Conservation (phyloP, 2,113 vertebrate genomes). For the Cebus imitator region DNA sequence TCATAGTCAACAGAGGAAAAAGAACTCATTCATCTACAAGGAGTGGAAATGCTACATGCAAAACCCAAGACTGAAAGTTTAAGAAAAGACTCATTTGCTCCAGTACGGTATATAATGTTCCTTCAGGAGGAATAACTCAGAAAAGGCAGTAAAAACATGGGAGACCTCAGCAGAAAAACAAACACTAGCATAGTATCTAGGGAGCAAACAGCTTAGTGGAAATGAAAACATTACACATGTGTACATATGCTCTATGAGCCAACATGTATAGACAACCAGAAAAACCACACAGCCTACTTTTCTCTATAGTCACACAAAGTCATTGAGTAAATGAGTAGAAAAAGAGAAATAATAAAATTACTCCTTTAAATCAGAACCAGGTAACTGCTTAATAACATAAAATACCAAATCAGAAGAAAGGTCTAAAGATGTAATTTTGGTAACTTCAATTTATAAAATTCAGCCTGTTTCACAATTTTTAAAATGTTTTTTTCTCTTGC, state of each 20-base stretch:
- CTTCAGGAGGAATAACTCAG: neutral
- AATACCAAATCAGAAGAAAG: neutral
- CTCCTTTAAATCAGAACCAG: neutral
- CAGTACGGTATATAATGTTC: neutral
- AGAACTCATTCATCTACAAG: constrained; percentile 32
- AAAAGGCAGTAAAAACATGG: neutral
- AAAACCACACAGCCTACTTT: neutral
- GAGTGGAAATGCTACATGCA: neutral
- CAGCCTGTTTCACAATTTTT: neutral
- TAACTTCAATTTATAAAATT: constrained; percentile 15
- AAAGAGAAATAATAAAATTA: neutral
- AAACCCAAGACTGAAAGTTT: neutral
- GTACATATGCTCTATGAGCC: neutral
- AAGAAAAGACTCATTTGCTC: constrained; percentile 42
- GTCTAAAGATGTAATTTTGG: neutral
- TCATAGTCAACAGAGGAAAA: neutral
- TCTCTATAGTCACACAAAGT: neutral
- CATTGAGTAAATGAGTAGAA: neutral
- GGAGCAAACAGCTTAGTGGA: neutral
- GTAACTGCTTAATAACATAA: neutral
- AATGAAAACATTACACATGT: constrained; percentile 41
- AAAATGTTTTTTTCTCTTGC: neutral
- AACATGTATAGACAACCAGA: neutral
- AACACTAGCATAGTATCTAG: neutral
- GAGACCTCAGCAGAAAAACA: constrained; percentile 43